These are phyloP conservation scores for Lypha dubia DNA, from an alignment of 2,888 invertebrate genomes.

Conservation along the genomic window DNA sequence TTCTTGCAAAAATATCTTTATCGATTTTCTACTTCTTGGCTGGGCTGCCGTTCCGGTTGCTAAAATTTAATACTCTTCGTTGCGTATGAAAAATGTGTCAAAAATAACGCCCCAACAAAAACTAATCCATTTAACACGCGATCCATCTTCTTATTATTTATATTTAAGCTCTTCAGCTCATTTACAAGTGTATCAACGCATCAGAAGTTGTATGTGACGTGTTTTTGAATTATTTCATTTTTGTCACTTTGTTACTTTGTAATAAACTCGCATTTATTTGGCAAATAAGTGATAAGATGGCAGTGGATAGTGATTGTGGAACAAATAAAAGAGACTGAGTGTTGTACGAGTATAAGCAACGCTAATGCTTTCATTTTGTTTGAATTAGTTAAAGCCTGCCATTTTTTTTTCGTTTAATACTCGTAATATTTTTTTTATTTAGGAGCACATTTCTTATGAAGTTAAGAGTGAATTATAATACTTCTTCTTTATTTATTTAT, in stretches of 20 bases:
- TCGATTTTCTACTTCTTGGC: too few relatives aligned
- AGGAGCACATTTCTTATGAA: neutral
- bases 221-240: constrained; percentile 43
- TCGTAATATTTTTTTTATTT: neutral
- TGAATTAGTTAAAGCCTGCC: constrained; percentile 29
- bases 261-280: neutral
- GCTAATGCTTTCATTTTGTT: constrained; percentile 22
- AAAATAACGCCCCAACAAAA: neutral
- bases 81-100: neutral
- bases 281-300: constrained; percentile 4
- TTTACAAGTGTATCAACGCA: neutral
- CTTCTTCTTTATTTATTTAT: constrained; percentile 20
- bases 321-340: neutral
- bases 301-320: constrained; percentile 9
- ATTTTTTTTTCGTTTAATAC: constrained; percentile 18
- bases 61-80: neutral
- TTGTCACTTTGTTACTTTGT: neutral
- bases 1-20: too few relatives aligned
- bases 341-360: constrained; percentile 19
- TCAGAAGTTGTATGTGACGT: constrained; percentile 17
- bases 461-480: constrained; percentile 53
- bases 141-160: neutral
- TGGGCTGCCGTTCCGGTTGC: too few relatives aligned
- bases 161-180: neutral
- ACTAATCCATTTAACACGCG: neutral